Conservation (phyloP, 2,797 vertebrate species). For the Periophthalmus magnuspinnatus region DNA sequence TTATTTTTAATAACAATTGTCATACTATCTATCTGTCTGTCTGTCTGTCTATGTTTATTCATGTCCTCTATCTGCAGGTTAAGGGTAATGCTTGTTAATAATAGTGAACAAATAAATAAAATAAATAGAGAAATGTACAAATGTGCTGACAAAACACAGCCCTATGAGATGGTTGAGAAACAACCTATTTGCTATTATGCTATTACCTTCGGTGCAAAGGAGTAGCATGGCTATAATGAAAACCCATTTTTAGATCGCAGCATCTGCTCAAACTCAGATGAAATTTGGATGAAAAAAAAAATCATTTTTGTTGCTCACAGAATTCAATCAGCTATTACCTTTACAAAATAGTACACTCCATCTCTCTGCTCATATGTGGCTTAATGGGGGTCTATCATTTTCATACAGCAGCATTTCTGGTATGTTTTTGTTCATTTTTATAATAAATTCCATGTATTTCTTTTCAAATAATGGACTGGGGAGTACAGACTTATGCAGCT, state of each 20-base stretch:
- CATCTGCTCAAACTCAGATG: constrained; percentile 10
- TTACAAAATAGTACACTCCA: neutral
- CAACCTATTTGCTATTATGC: neutral
- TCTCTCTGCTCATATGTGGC: neutral
- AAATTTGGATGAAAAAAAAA: neutral
- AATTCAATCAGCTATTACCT: neutral
- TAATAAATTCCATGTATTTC: constrained; percentile 4
- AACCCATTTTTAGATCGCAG: neutral
- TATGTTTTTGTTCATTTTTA: constrained; percentile 3
- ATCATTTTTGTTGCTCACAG: constrained; percentile 4
- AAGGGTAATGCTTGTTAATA: neutral
- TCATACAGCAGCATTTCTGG: neutral
- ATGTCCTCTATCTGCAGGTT: no score
- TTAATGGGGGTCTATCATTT: constrained; percentile 1
- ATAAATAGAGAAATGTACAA: neutral
- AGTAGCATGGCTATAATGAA: neutral
- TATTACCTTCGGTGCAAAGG: neutral
- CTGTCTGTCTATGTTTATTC: no score
- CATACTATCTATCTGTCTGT: no score
- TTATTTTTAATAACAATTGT: no score
- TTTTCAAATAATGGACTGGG: constrained; percentile 10
- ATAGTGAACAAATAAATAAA: neutral
- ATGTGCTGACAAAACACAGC: neutral
- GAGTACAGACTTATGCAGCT: neutral
- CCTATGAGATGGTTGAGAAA: neutral